Evolutionary conservation across 2,113 vertebrate species (phyloP).

Genomic region (Hippocampus guttulatus): DNA sequence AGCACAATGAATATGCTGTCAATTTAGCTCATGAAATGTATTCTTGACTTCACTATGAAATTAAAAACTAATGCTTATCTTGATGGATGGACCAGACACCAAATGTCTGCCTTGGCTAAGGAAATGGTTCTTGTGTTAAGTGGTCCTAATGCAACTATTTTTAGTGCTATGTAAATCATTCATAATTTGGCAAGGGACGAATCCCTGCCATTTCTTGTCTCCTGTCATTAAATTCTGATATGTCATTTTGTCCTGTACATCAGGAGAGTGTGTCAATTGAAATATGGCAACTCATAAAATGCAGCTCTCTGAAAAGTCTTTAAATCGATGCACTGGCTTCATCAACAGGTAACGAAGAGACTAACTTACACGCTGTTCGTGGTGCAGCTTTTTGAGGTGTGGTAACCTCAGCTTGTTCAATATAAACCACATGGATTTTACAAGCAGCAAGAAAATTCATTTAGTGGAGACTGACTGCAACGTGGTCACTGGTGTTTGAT

Average conservation of each 20-base stretch:
- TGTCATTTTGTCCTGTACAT: slow-evolving; percentile 69
- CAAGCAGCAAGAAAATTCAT: background rate
- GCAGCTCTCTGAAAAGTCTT: slow-evolving; percentile 43
- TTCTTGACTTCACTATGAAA: slow-evolving; percentile 66
- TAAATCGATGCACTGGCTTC: slow-evolving; percentile 27
- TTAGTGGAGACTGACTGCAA: background rate
- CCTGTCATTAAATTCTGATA: slow-evolving; percentile 80
- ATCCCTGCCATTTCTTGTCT: slow-evolving; percentile 66
- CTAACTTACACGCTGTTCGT: slow-evolving; percentile 26
- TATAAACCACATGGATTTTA: background rate
- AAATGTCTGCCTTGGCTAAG: slow-evolving; percentile 71
- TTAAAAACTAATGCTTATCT: slow-evolving; percentile 72
- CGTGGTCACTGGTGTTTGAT: background rate
- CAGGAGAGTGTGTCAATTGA: slow-evolving; percentile 66
- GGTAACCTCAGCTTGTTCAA: slow-evolving; percentile 40
- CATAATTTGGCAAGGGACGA: slow-evolving; percentile 71
- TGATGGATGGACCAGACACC: slow-evolving; percentile 69
- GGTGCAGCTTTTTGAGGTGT: slow-evolving; percentile 17
- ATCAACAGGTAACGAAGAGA: slow-evolving; percentile 11
- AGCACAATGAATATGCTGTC: slow-evolving; percentile 51
- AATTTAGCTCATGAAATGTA: slow-evolving; percentile 44
- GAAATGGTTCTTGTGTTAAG: slow-evolving; percentile 78
- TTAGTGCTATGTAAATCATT: slow-evolving; percentile 80
- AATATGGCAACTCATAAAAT: slow-evolving; percentile 69
- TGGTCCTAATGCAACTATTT: slow-evolving; percentile 79